Evolutionary conservation across 2,797 vertebrate species (phyloP).

Genomic region (Pogoniulus pusillus): DNA sequence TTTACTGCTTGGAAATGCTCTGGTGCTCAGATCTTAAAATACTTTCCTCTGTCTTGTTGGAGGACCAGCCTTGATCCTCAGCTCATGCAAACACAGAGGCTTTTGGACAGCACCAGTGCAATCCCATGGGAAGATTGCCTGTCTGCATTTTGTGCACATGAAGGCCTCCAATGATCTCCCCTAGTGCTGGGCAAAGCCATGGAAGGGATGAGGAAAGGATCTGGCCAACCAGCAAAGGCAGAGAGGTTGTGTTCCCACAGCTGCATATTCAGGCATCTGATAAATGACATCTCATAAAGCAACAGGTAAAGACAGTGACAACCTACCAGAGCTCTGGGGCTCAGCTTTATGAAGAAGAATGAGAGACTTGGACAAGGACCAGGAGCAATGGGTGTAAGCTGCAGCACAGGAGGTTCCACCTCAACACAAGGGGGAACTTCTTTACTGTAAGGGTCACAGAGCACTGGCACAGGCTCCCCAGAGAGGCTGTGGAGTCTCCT

Average conservation of each 20-base stretch:
- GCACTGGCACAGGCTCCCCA: too few relatives aligned
- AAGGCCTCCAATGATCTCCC: fast-evolving
- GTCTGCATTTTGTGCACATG: neutral
- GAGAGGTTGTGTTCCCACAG: neutral
- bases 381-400: too few relatives aligned
- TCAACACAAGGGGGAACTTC: too few relatives aligned
- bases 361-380: too few relatives aligned
- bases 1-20: neutral
- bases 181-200: neutral
- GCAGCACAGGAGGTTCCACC: too few relatives aligned
- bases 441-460: too few relatives aligned
- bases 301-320: neutral
- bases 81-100: neutral
- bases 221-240: neutral
- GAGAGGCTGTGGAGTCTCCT: too few relatives aligned
- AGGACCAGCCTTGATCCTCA: neutral
- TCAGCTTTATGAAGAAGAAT: neutral
- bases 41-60: neutral
- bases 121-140: neutral
- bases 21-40: neutral
- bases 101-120: neutral
- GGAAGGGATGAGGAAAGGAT: neutral
- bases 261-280: neutral
- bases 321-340: neutral
- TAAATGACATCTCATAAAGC: neutral